Evolutionary conservation across 2,888 invertebrate genomes (phyloP), one percentile per base, ranked within the genome.

Genomic region (Luperina testacea): DNA sequence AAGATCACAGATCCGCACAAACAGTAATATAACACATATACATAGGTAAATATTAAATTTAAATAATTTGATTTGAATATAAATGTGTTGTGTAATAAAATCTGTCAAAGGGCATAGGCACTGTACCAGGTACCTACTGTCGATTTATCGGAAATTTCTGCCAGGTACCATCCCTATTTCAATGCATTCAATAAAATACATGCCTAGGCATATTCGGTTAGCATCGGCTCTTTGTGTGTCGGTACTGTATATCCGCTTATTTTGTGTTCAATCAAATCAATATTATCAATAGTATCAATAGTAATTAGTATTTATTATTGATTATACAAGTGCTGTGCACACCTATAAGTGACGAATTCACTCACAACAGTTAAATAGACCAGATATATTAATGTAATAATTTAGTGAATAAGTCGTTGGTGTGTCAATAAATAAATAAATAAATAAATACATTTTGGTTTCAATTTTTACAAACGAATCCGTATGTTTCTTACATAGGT

Each of bases 121-220:
- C n/a, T 45, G 24, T 61, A 32, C n/a, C n/a, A n/a, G n/a, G n/a
- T n/a, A n/a, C 32, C 32, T 32, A 38, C 13, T 45, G 61, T n/a
- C 20, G 59, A 61, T 67, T 74, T 51, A 53, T 59, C 42, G 42
- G 15, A 38, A 59, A 67, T 71, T 71, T 15, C 20, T 5, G 13
- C 11, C 6, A 53, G n/a, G 24, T 83, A 27, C 2, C 45, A 20
- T 7, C 48, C 24, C 32, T 65, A 20, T 65, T 65, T 45, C 32
- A 27, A 17, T 72, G 64, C 68, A 79, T 65, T 84, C 69, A 73
- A 70, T 78, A 70, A 53, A 24, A 45, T 20, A 65, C 48, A 61
- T 78, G 6, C 27, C 24, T 72, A 48, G 61, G 45, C 24, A 78
- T 59, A 38, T 64, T 81, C 63, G 32, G 51, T 64, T 24, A 9